These are phyloP conservation scores for Aphelocoma californica DNA, from an alignment of 2,797 vertebrate species.

Conservation along the genomic window DNA sequence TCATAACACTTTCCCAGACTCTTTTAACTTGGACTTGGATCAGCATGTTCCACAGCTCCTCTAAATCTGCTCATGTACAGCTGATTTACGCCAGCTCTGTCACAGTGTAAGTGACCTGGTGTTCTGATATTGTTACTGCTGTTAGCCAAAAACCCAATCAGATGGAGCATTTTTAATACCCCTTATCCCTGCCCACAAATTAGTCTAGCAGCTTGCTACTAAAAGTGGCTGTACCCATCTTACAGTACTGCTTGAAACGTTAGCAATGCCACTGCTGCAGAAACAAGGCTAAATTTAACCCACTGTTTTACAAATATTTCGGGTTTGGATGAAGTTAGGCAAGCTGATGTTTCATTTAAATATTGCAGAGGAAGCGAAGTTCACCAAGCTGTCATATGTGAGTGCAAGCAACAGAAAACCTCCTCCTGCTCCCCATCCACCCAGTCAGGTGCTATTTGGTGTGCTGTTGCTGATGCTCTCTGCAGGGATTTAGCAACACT, in stretches of 20 bases:
- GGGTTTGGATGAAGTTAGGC: not conserved
- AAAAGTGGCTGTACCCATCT: not conserved
- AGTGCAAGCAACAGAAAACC: not conserved
- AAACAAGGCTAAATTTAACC: not conserved
- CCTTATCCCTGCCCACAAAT: not conserved
- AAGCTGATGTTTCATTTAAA: not conserved
- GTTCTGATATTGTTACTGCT: not conserved
- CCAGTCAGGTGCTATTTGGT: not conserved
- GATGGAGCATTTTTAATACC: not conserved
- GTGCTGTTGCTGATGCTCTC: not conserved
- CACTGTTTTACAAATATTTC: not conserved
- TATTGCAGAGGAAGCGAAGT: not conserved
- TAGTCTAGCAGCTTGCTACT: not conserved
- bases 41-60: not conserved
- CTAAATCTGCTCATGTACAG: not conserved
- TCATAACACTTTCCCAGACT: constrained; percentile 6
- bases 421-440: not conserved
- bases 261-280: not conserved
- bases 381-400: not conserved
- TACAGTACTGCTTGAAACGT: not conserved
- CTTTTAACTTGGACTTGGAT: not conserved
- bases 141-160: not conserved
- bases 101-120: not conserved
- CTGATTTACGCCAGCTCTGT: not conserved
- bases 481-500: not conserved